Conservation (phyloP, 1,140 invertebrate species). For the Agrypnia vestita region DNA sequence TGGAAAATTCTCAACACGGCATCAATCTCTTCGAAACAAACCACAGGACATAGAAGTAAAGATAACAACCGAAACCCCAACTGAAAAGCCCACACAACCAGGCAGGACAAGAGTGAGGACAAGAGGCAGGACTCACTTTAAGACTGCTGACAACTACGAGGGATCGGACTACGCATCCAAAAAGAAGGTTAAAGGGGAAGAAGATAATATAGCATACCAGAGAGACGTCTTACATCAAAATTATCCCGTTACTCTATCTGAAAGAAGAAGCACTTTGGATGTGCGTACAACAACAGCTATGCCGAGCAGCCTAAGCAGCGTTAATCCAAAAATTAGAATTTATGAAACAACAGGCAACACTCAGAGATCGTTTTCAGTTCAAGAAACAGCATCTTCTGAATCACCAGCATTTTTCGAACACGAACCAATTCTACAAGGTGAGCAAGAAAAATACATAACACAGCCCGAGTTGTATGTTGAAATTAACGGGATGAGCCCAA, state of each 20-base stretch:
- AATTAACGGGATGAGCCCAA: constrained; percentile 44
- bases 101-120: constrained; percentile 63
- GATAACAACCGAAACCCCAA: constrained; percentile 71
- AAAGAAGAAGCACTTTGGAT: constrained; percentile 66
- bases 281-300: constrained; percentile 50
- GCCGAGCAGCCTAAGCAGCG: constrained; percentile 49
- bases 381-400: constrained; percentile 40
- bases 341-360: constrained; percentile 58
- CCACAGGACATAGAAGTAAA: constrained; percentile 67
- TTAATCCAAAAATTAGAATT: constrained; percentile 56
- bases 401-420: constrained; percentile 47
- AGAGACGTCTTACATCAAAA: constrained; percentile 76
- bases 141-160: constrained; percentile 57
- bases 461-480: constrained; percentile 53
- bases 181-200: constrained; percentile 65
- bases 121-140: constrained; percentile 68
- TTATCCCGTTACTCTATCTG: constrained; percentile 73
- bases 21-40: constrained; percentile 62
- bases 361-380: constrained; percentile 33
- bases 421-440: constrained; percentile 57
- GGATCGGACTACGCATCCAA: constrained; percentile 61
- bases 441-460: constrained; percentile 55
- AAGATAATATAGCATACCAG: constrained; percentile 73
- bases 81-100: constrained; percentile 65
- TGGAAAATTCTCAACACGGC: constrained; percentile 55